Evolutionary conservation across 1,140 invertebrate species (phyloP).

Genomic region (Drosophila sp.): DNA sequence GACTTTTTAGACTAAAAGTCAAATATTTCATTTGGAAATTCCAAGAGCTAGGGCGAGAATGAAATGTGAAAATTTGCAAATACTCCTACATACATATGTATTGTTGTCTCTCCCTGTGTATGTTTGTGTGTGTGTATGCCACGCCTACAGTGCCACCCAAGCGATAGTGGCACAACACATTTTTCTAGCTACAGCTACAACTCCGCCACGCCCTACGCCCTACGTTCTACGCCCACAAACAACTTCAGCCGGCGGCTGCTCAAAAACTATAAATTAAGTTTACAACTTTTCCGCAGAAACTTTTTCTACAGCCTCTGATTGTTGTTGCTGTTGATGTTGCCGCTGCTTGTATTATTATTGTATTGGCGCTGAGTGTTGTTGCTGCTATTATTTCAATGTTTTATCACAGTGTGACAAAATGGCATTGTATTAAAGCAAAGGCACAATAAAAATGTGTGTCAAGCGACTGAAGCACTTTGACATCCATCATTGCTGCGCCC

Average conservation of each 20-base stretch:
- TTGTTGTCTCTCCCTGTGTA: background rate
- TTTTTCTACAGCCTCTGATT: constrained; percentile 28
- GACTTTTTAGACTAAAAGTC: constrained; percentile 80
- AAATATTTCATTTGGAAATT: constrained; percentile 83
- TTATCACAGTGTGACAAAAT: constrained; percentile 80
- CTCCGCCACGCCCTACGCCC: background rate
- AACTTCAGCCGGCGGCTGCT: constrained; percentile 63
- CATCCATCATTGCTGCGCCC: constrained; percentile 74
- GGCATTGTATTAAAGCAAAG: constrained; percentile 48
- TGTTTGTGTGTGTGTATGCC: constrained; percentile 9
- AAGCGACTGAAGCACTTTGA: constrained; percentile 64
- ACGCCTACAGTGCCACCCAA: constrained; percentile 45
- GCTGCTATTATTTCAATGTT: constrained; percentile 64
- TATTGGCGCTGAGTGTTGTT: constrained; percentile 3
- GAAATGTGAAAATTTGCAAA: constrained; percentile 75
- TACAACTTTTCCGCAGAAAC: constrained; percentile 77
- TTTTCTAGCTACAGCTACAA: constrained; percentile 55
- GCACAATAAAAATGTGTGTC: constrained; percentile 67
- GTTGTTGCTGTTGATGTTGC: background rate
- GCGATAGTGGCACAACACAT: constrained; percentile 61
- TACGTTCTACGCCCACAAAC: background rate
- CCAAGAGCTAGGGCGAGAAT: constrained; percentile 76
- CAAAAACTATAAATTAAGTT: constrained; percentile 83
- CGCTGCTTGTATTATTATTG: constrained; percentile 7
- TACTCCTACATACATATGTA: constrained; percentile 15